These are phyloP conservation scores for Agrenia bidenticulata DNA, from an alignment of 2,888 invertebrate genomes.

Conservation along the genomic window DNA sequence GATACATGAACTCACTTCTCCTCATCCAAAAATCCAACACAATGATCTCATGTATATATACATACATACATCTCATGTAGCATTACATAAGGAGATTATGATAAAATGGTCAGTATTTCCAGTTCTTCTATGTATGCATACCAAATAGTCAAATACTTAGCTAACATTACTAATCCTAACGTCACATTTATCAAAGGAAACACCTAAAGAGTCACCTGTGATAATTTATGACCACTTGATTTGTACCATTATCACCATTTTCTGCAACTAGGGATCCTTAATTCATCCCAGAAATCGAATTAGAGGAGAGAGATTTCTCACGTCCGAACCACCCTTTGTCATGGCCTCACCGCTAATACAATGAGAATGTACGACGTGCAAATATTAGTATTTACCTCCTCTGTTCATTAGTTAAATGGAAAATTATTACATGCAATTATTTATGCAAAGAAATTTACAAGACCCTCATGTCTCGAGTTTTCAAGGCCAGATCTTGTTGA, in stretches of 20 bases:
- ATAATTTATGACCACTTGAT: constrained; percentile 15
- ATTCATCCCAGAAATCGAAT: constrained; percentile 2
- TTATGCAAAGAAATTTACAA: not conserved
- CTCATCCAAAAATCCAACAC: not conserved
- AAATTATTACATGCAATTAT: not conserved
- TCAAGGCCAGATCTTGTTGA: constrained; percentile 18
- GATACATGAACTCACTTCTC: not conserved
- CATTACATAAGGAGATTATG: not conserved
- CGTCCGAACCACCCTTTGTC: not conserved
- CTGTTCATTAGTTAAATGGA: not conserved
- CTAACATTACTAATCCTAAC: not conserved
- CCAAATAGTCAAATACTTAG: not conserved
- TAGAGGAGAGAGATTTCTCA: not conserved
- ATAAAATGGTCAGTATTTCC: not conserved
- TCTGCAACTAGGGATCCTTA: not conserved
- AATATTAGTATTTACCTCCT: constrained; percentile 11
- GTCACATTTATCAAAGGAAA: constrained; percentile 39
- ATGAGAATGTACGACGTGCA: not conserved
- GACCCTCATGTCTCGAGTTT: not conserved
- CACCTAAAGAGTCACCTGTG: constrained; percentile 10
- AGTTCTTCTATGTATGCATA: not conserved
- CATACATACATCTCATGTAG: not conserved
- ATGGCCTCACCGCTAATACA: not conserved
- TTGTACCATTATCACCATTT: constrained; percentile 17
- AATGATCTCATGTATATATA: not conserved